Percentiles rank a stretch among this genome's conserved stretches.
These are phyloP conservation scores for Sussaba pulchella DNA, from an alignment of 2,888 invertebrate species.

Conservation along the genomic window DNA sequence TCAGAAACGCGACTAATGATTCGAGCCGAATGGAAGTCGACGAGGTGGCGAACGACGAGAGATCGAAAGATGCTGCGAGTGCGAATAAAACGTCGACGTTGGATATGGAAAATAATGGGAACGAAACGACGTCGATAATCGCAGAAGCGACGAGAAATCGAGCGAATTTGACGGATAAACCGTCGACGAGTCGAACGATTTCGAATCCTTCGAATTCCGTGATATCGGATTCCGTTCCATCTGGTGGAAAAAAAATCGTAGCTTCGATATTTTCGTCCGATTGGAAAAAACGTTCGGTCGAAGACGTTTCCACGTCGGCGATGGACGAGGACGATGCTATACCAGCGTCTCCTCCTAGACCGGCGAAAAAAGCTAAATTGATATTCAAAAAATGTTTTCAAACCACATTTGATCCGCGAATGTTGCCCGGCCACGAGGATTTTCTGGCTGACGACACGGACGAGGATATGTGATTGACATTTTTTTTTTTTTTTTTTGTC, in stretches of 20 bases:
- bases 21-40: conserved; percentile 23
- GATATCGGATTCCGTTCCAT: conserved; percentile 35
- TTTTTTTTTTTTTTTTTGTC: too few relatives aligned
- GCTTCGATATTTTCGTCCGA: conserved; percentile 61
- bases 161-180: background rate
- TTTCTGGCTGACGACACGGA: conserved; percentile 91
- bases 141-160: background rate
- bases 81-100: background rate
- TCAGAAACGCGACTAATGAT: conserved; percentile 3
- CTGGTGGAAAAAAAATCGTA: conserved; percentile 12
- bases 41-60: conserved; percentile 8
- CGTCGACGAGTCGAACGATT: background rate
- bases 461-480: conserved; percentile 84
- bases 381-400: conserved; percentile 91
- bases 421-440: conserved; percentile 85
- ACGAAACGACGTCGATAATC: background rate
- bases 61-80: background rate
- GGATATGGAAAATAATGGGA: conserved; percentile 2
- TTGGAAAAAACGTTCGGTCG: conserved; percentile 45
- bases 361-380: conserved; percentile 86
- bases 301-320: conserved; percentile 65
- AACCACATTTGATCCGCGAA: conserved; percentile 88
- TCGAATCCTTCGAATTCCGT: conserved; percentile 26
- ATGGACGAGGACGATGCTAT: conserved; percentile 85
- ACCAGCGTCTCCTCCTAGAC: conserved; percentile 87